Conservation (phyloP, 2,888 invertebrate genomes). For the Macrosoma leucophasiata region DNA sequence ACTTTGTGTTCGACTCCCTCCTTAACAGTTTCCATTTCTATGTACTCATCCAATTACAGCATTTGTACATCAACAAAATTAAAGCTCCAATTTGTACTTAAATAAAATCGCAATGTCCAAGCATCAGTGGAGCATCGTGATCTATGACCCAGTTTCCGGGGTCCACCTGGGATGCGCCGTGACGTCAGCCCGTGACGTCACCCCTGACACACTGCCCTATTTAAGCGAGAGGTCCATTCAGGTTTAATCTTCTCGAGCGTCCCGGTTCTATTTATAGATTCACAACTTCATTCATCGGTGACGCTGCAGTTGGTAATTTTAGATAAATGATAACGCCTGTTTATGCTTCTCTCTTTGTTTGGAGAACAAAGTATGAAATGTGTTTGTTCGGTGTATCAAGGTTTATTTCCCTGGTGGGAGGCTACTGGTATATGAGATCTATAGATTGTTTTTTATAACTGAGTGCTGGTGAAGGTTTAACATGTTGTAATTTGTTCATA, state of each 20-base stretch:
- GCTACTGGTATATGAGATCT: neutral
- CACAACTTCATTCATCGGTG: slow-evolving; percentile 61
- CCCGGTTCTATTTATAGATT: slow-evolving; percentile 50
- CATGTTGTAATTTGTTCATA: no score
- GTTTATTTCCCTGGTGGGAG: no score
- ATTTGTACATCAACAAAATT: slow-evolving; percentile 1
- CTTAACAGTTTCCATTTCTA: no score
- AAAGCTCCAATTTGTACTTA: no score
- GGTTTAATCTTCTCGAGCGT: slow-evolving; percentile 49
- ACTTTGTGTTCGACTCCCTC: no score
- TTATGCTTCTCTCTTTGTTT: slow-evolving; percentile 2
- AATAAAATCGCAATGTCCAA: no score
- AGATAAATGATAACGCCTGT: slow-evolving; percentile 4
- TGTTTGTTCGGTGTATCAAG: slow-evolving; percentile 4
- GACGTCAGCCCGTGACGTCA: slow-evolving; percentile 62
- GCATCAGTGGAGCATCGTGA: no score
- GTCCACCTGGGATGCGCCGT: slow-evolving; percentile 54
- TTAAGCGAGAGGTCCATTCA: slow-evolving; percentile 52
- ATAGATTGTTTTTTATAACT: no score
- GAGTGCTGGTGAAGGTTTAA: no score
- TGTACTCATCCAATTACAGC: no score
- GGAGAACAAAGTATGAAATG: slow-evolving; percentile 10
- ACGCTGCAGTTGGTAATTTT: slow-evolving; percentile 13
- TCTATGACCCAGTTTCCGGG: slow-evolving; percentile 42
- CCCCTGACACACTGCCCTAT: slow-evolving; percentile 62